A percentile compares a stretch with the other conserved stretches of the same genome.
Conservation (phyloP, 2,888 invertebrate genomes). For the Dyspetes luteomarginatus region DNA sequence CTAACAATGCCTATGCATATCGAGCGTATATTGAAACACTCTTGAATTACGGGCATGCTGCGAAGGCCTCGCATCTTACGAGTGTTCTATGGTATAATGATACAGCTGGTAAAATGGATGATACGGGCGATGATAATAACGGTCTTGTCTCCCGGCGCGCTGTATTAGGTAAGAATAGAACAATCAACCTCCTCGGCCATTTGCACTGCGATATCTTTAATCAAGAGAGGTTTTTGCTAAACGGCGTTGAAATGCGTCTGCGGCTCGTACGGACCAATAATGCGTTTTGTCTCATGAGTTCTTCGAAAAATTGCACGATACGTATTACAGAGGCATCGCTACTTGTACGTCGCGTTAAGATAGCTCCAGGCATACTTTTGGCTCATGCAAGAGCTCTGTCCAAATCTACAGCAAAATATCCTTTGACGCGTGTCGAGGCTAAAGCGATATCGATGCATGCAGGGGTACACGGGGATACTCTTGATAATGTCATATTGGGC, state of each 20-base stretch:
- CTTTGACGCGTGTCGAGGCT: background rate
- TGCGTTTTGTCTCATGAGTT: background rate
- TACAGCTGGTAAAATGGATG: conserved; percentile 35
- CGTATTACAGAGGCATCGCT: conserved; percentile 3
- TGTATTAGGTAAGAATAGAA: background rate
- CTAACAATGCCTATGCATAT: conserved; percentile 54
- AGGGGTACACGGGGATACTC: background rate
- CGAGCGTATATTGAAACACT: conserved; percentile 67
- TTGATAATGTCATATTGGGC: background rate
- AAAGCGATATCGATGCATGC: background rate
- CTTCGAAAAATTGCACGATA: background rate
- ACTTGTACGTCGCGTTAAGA: background rate
- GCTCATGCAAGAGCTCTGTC: background rate
- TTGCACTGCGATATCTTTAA: background rate
- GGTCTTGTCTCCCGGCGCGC: background rate
- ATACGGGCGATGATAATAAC: background rate
- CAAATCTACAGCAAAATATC: background rate
- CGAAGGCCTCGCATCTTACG: conserved; percentile 11
- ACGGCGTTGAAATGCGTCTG: background rate
- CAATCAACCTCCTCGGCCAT: background rate
- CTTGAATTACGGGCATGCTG: conserved; percentile 1
- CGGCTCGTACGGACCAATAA: background rate
- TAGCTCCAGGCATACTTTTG: background rate
- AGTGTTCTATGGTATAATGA: conserved; percentile 48
- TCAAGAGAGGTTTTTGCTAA: background rate